Conservation (phyloP, 2,113 vertebrate genomes). For the Lutjanus erythropterus region DNA sequence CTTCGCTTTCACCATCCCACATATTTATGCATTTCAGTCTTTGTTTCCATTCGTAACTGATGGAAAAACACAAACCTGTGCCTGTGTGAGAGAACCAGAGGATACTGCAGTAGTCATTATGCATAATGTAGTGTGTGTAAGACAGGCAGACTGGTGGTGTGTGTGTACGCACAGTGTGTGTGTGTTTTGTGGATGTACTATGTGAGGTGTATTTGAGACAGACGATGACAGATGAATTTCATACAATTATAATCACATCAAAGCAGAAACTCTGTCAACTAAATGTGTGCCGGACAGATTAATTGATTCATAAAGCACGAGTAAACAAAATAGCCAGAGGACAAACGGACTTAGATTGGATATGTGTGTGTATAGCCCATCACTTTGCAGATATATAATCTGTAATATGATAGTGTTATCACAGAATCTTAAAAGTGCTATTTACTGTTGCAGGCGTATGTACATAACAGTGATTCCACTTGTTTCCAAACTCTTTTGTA, state of each 20-base stretch:
- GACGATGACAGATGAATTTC: background rate
- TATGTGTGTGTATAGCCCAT: background rate
- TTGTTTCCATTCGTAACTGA: background rate
- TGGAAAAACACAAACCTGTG: background rate
- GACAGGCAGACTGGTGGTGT: background rate
- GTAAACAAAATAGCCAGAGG: background rate
- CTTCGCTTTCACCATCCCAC: constrained; percentile 14
- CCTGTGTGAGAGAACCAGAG: background rate
- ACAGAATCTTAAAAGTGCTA: background rate
- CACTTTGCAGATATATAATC: background rate
- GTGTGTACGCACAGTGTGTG: background rate
- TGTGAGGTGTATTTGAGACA: background rate
- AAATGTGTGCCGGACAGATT: background rate
- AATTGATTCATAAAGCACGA: background rate
- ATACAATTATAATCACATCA: background rate
- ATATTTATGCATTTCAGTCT: constrained; percentile 13
- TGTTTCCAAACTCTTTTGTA: background rate
- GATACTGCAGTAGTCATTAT: background rate
- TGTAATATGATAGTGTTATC: background rate
- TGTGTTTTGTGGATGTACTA: background rate
- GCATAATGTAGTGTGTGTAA: background rate
- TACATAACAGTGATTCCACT: background rate
- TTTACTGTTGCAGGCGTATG: background rate
- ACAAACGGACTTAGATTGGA: background rate
- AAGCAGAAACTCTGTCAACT: background rate